Evolutionary conservation across 2,113 vertebrate genomes (phyloP), one percentile per base, ranked within the genome.

Genomic region (Lagopus leucura): DNA sequence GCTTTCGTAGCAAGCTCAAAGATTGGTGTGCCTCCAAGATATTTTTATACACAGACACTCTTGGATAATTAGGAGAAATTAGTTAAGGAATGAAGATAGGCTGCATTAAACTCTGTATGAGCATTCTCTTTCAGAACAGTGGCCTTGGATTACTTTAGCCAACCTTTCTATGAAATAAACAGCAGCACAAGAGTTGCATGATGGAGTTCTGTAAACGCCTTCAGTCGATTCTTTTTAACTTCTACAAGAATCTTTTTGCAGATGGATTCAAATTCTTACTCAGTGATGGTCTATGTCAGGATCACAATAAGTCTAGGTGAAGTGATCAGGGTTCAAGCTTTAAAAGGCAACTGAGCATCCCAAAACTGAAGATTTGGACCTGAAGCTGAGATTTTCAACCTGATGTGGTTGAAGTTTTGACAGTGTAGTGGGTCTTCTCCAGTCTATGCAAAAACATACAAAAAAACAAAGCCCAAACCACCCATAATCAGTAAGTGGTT

Each of bases 61-160:
- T 57, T 11, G 90, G 88, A 90, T 93, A 93, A 93, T 82, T 75
- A 78, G 83, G 66, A 78, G 45, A n/a, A 90, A 88, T 95, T 92
- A 84, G 63, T 38, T 8, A 88, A 95, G 74, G 80, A 95, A 77
- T 92, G 83, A 93, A 75, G 15, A 78, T 75, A 72, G 40, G 65
- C 27, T 82, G 27, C 30, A 65, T 36, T 73, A 21, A 27, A 28
- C 65, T 81, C 28, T 89, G 42, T 52, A 38, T 48, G 48, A 36
- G 65, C 32, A 21, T 73, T 87, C 30, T 50, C n/a, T 82, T 76
- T 89, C 48, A 82, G 74, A 76, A 70, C 17, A 67, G 15, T 74
- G 27, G 32, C 13, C 43, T 69, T 78, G 38, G 75, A 2, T 83
- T 83, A 38, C 24, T 71, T 72, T 70, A 38, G 42, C 81, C 67